These are phyloP conservation scores for Craniophora ligustri DNA, from an alignment of 2,888 invertebrate genomes.

Conservation along the genomic window DNA sequence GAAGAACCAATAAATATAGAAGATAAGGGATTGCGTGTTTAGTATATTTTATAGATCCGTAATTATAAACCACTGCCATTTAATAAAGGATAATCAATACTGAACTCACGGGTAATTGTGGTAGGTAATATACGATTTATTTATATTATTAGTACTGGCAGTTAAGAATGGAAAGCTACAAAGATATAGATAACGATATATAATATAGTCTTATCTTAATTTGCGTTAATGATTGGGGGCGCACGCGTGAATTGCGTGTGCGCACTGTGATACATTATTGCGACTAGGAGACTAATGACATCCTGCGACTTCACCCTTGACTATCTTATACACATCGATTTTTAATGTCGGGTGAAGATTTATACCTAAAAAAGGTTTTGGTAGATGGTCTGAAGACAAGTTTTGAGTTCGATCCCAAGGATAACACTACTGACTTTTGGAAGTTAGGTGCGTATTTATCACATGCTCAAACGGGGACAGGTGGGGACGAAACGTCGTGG, in stretches of 20 bases:
- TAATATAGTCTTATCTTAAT: conserved; percentile 35
- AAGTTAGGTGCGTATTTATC: too few species aligned
- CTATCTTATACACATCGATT: too few species aligned
- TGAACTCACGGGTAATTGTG: conserved; percentile 29
- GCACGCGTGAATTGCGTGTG: conserved; percentile 51
- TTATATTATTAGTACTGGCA: conserved; percentile 30
- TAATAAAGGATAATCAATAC: conserved; percentile 22
- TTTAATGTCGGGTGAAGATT: too few species aligned
- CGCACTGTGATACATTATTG: conserved; percentile 13
- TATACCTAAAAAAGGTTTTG: too few species aligned
- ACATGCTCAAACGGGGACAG: too few species aligned
- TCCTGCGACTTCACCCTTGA: neutral
- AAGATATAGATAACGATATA: conserved; percentile 58
- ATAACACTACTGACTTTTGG: too few species aligned
- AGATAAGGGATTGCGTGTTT: conserved; percentile 19
- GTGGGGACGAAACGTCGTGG: too few species aligned
- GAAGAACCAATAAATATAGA: conserved; percentile 8
- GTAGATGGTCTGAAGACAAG: too few species aligned
- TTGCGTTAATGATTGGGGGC: conserved; percentile 36
- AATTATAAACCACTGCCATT: too few species aligned
- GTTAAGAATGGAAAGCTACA: conserved; percentile 58
- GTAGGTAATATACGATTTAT: conserved; percentile 25
- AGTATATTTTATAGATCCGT: too few species aligned
- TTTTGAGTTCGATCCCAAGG: too few species aligned
- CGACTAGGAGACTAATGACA: neutral